A percentile compares a stretch with the other conserved stretches of the same genome.
Evolutionary conservation across 2,113 vertebrate species (phyloP).

Genomic region (Peromyscus maniculatus): DNA sequence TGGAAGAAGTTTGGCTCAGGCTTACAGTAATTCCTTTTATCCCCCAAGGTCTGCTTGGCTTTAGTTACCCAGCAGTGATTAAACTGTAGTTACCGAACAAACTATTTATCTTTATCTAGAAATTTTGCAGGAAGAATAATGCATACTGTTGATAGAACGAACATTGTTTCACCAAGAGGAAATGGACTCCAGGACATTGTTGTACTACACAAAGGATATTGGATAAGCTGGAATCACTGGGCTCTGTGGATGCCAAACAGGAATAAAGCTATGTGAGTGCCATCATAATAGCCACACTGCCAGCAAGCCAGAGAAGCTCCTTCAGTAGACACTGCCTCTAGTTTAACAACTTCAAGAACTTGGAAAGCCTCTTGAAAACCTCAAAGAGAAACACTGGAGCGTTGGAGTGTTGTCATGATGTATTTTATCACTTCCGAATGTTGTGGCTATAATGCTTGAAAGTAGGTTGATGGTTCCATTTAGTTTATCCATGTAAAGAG

Average conservation of each 20-base stretch:
- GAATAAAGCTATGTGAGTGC: not conserved
- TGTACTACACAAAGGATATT: constrained; percentile 8
- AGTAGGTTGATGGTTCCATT: not conserved
- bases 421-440: constrained; percentile 12
- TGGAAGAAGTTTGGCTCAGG: not conserved
- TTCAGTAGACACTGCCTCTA: not conserved
- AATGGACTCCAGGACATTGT: constrained; percentile 38
- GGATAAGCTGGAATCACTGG: not conserved
- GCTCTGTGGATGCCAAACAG: not conserved
- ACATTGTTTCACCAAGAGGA: not conserved
- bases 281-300: not conserved
- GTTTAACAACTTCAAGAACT: not conserved
- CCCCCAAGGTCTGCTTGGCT: not conserved
- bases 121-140: constrained; percentile 28
- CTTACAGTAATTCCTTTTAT: not conserved
- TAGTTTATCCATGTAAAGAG: not conserved
- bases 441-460: not conserved
- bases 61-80: constrained; percentile 30
- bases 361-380: not conserved
- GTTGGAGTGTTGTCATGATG: not conserved
- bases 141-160: not conserved
- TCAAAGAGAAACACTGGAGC: not conserved
- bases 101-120: not conserved
- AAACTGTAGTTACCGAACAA: constrained; percentile 17
- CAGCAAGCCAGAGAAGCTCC: not conserved